Conservation (phyloP, 2,113 vertebrate species). For the Carassius gibelio region DNA sequence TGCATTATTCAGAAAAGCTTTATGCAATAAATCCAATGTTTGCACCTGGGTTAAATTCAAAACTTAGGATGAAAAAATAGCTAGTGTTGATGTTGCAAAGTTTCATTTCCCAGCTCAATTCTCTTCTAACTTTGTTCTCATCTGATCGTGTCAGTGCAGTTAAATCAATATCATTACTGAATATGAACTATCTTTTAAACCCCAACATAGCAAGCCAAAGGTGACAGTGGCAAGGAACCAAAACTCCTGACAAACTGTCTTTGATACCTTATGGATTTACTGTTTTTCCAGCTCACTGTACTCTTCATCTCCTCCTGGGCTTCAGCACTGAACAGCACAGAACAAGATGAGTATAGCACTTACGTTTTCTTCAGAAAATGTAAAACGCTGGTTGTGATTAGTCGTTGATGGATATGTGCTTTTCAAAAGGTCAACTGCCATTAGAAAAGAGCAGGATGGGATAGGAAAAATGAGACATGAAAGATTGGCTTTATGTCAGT, state of each 20-base stretch:
- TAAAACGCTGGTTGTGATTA: neutral
- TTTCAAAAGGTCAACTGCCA: neutral
- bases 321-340: constrained; percentile 34
- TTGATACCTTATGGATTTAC: constrained; percentile 40
- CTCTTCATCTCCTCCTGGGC: constrained; percentile 10
- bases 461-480: neutral
- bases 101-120: too few species aligned
- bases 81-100: too few species aligned
- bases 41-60: too few species aligned
- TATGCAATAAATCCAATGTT: too few species aligned
- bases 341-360: neutral
- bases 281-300: constrained; percentile 51
- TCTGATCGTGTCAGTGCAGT: too few species aligned
- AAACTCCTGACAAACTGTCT: neutral
- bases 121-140: too few species aligned
- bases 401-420: neutral
- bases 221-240: too few species aligned
- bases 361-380: neutral
- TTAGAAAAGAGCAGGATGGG: neutral
- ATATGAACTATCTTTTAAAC: too few species aligned
- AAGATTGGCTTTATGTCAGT: neutral
- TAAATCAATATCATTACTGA: too few species aligned
- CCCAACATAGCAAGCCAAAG: too few species aligned
- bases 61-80: too few species aligned
- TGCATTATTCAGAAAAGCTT: too few species aligned